A percentile compares a stretch with the other conserved stretches of the same genome.
These are phyloP conservation scores for Scarus forsteni DNA, from an alignment of 2,797 vertebrate species.

Conservation along the genomic window DNA sequence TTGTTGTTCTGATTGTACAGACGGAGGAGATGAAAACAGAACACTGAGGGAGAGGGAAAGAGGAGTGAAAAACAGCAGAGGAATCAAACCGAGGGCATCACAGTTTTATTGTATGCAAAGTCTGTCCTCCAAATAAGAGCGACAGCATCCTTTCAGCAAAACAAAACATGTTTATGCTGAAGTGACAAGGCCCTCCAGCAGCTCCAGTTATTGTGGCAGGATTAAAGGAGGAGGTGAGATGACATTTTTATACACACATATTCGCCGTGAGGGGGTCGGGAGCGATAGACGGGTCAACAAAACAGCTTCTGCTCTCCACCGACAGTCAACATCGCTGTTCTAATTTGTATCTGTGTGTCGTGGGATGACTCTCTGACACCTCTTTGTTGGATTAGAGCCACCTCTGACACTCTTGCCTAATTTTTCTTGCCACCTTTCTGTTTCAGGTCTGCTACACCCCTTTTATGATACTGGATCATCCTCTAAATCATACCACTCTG, in stretches of 20 bases:
- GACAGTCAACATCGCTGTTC: neutral
- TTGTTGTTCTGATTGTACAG: constrained; percentile 1
- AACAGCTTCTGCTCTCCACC: neutral
- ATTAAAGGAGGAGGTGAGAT: constrained; percentile 6
- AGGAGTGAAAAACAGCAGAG: neutral
- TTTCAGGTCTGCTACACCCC: neutral
- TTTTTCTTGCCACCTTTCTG: neutral
- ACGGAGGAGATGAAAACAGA: neutral
- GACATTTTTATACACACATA: neutral
- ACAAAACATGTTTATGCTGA: constrained; percentile 4
- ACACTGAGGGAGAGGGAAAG: neutral
- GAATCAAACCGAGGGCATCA: constrained; percentile 5
- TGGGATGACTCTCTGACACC: neutral
- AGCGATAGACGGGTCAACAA: neutral
- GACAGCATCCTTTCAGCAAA: constrained; percentile 10
- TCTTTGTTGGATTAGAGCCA: neutral
- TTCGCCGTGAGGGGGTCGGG: neutral
- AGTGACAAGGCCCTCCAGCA: constrained; percentile 5
- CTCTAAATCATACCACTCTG: too few species aligned
- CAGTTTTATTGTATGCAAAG: constrained; percentile 1
- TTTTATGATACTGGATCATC: too few species aligned
- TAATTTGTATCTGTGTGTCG: neutral
- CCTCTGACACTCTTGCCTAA: neutral
- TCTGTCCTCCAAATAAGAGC: constrained; percentile 3
- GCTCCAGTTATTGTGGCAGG: neutral